Evolutionary conservation across 2,797 vertebrate genomes (phyloP).

Genomic region (Artibeus lituratus): DNA sequence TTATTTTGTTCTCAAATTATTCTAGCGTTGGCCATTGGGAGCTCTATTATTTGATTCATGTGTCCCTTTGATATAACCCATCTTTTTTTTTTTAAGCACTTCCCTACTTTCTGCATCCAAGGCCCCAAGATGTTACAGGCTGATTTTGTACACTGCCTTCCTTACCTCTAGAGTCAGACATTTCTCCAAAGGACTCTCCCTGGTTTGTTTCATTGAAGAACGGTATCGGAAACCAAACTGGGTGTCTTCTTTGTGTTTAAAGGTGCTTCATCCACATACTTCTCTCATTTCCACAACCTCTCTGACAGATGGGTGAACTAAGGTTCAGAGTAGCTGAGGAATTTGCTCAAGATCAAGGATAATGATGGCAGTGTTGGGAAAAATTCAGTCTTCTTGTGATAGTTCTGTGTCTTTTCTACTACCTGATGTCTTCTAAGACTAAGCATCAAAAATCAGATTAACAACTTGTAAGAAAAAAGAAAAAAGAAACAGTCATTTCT

Average conservation of each 20-base stretch:
- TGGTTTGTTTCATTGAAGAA: not conserved
- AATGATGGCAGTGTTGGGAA: not conserved
- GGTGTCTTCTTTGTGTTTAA: not conserved
- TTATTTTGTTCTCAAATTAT: slow-evolving; percentile 17
- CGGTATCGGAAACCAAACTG: not conserved
- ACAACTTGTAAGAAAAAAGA: not conserved
- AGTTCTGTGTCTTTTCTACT: not conserved
- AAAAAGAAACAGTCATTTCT: not conserved
- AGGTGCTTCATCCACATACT: not conserved
- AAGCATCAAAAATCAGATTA: not conserved
- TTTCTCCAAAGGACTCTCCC: not conserved
- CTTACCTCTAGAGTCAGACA: not conserved
- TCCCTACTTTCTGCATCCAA: not conserved
- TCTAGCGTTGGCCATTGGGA: not conserved
- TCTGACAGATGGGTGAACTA: not conserved
- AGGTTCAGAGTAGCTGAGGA: not conserved
- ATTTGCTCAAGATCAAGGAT: not conserved
- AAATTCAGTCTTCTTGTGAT: not conserved
- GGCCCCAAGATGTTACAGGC: not conserved
- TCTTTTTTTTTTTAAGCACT: not conserved
- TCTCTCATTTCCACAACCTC: not conserved
- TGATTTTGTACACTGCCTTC: not conserved
- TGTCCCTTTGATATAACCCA: not conserved
- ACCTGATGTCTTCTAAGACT: not conserved
- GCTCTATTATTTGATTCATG: not conserved